Percentiles rank a stretch among this genome's conserved stretches.
phyloP scores from a whole-genome alignment of 1,140 invertebrate genomes.

The Drosophila kanapiae region DNA sequence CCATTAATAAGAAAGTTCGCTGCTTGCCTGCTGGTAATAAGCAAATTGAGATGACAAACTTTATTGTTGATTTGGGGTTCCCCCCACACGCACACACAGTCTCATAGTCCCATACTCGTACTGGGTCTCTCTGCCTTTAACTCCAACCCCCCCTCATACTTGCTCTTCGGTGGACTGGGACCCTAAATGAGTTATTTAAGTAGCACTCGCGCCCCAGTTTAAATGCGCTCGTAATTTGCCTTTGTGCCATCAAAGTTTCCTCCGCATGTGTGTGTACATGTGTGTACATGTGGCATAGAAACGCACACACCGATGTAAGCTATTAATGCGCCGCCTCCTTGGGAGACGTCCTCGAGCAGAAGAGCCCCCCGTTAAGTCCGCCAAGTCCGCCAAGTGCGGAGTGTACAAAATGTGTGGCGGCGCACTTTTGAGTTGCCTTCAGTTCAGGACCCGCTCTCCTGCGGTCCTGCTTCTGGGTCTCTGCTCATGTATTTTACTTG shows the following conservation, averaged over 20 bases:
- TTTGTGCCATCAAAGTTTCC: constrained; percentile 76
- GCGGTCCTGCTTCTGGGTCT: constrained; percentile 25
- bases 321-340: constrained; percentile 70
- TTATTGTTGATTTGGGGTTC: constrained; percentile 80
- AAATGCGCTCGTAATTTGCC: constrained; percentile 82
- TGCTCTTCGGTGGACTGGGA: constrained; percentile 54
- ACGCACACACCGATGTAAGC: constrained; percentile 53
- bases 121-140: neutral
- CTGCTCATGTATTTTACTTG: constrained; percentile 75
- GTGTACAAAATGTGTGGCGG: constrained; percentile 51
- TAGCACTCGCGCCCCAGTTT: constrained; percentile 81
- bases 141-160: constrained; percentile 1
- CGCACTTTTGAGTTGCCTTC: constrained; percentile 56
- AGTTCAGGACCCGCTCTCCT: constrained; percentile 12
- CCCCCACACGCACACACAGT: constrained; percentile 14
- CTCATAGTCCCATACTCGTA: constrained; percentile 8
- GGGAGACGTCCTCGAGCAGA: constrained; percentile 41
- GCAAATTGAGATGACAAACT: constrained; percentile 83
- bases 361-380: constrained; percentile 13
- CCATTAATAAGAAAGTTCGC: constrained; percentile 80
- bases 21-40: constrained; percentile 76
- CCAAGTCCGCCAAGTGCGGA: constrained; percentile 31
- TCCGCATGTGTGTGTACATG: constrained; percentile 8
- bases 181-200: constrained; percentile 83
- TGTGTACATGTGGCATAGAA: constrained; percentile 58